These are phyloP conservation scores for Hippocampus abdominalis DNA, from an alignment of 2,113 vertebrate genomes.

Conservation along the genomic window DNA sequence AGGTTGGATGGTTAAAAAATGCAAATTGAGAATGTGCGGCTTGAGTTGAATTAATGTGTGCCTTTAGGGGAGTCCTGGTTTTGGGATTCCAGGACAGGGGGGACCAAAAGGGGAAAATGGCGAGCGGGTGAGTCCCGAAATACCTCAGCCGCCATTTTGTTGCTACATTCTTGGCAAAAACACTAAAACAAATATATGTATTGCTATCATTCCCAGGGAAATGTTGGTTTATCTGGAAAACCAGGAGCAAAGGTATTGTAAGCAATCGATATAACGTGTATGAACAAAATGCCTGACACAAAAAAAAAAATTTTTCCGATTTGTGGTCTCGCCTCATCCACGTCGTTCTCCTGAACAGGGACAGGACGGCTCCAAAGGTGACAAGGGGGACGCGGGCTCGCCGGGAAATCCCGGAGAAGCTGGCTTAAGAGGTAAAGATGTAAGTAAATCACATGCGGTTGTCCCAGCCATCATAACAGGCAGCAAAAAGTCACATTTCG, in stretches of 20 bases:
- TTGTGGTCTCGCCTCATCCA: too few relatives aligned
- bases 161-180: neutral
- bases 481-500: too few relatives aligned
- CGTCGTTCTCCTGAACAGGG: slow-evolving; percentile 67
- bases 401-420: slow-evolving; percentile 73
- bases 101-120: slow-evolving; percentile 84
- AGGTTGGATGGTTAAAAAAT: slow-evolving; percentile 74
- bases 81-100: slow-evolving; percentile 82
- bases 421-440: slow-evolving; percentile 92
- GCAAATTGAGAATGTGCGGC: neutral
- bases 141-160: neutral
- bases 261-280: neutral
- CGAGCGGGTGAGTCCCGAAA: slow-evolving; percentile 78
- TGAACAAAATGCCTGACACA: too few relatives aligned
- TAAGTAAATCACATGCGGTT: slow-evolving; percentile 78
- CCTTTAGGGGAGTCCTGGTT: slow-evolving; percentile 80
- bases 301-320: too few relatives aligned
- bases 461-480: slow-evolving; percentile 27
- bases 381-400: slow-evolving; percentile 71
- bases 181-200: too few relatives aligned
- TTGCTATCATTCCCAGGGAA: slow-evolving; percentile 73
- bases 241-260: slow-evolving; percentile 81
- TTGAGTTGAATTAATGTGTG: neutral
- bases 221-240: slow-evolving; percentile 86
- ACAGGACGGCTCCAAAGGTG: slow-evolving; percentile 73